These are phyloP conservation scores for Danio tinwini DNA, from an alignment of 2,797 vertebrate species.

Conservation along the genomic window DNA sequence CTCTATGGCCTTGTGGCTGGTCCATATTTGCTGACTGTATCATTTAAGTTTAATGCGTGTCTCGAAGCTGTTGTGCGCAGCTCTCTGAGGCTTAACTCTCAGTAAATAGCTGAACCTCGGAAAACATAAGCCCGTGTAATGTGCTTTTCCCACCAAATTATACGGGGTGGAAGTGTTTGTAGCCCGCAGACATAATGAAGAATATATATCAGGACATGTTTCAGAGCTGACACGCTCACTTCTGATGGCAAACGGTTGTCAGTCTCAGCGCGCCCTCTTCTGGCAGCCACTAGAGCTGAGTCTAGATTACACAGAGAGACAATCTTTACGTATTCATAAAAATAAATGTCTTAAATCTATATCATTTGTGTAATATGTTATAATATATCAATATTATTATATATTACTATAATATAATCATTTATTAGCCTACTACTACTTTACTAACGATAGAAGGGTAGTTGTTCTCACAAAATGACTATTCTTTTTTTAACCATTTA, in stretches of 20 bases:
- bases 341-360: too few species aligned
- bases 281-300: slow-evolving; percentile 23
- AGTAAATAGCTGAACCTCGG: slow-evolving; percentile 30
- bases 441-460: too few species aligned
- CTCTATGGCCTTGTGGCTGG: background rate
- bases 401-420: too few species aligned
- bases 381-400: too few species aligned
- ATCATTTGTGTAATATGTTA: too few species aligned
- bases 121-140: slow-evolving; percentile 41
- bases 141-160: slow-evolving; percentile 39
- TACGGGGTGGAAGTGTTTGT: slow-evolving; percentile 7
- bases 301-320: too few species aligned
- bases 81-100: slow-evolving; percentile 44
- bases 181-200: slow-evolving; percentile 41
- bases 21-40: slow-evolving; percentile 24
- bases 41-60: slow-evolving; percentile 17
- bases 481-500: too few species aligned
- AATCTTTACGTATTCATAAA: too few species aligned
- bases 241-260: background rate
- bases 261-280: slow-evolving; percentile 45
- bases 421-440: too few species aligned
- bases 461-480: too few species aligned
- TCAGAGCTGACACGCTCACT: background rate
- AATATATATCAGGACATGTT: slow-evolving; percentile 32
- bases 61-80: slow-evolving; percentile 19